These are phyloP conservation scores for Thymelicus lineola DNA, from an alignment of 2,888 invertebrate species.

Conservation along the genomic window DNA sequence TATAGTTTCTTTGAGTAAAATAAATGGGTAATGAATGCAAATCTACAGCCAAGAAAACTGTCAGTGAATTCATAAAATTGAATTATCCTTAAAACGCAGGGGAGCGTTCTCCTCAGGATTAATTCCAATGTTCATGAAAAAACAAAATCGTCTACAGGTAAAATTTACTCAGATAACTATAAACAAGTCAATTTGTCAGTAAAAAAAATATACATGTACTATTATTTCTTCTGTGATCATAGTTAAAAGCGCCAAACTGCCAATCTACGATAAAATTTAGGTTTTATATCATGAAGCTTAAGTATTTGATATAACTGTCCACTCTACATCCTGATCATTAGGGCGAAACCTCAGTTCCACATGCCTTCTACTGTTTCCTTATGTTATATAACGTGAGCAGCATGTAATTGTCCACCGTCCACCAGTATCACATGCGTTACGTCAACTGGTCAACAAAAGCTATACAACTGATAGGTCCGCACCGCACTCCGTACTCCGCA, in stretches of 20 bases:
- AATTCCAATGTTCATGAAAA: not conserved
- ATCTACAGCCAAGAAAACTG: not conserved
- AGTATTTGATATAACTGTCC: no score
- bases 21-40: not conserved
- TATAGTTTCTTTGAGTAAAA: not conserved
- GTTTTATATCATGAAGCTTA: no score
- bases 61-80: not conserved
- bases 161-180: not conserved
- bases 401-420: no score
- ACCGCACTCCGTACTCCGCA: constrained; percentile 22
- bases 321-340: not conserved
- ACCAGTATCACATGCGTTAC: constrained; percentile 5
- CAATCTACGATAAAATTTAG: no score
- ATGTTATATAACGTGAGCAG: not conserved
- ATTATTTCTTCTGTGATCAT: no score
- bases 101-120: not conserved
- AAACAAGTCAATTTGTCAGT: not conserved
- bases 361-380: not conserved
- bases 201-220: no score
- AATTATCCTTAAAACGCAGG: not conserved
- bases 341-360: not conserved
- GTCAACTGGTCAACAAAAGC: constrained; percentile 45
- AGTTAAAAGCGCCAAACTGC: no score
- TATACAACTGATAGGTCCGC: constrained; percentile 50
- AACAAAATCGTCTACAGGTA: not conserved